phyloP scores from a whole-genome alignment of 2,888 invertebrate genomes.

The Ophioninae sp. region DNA sequence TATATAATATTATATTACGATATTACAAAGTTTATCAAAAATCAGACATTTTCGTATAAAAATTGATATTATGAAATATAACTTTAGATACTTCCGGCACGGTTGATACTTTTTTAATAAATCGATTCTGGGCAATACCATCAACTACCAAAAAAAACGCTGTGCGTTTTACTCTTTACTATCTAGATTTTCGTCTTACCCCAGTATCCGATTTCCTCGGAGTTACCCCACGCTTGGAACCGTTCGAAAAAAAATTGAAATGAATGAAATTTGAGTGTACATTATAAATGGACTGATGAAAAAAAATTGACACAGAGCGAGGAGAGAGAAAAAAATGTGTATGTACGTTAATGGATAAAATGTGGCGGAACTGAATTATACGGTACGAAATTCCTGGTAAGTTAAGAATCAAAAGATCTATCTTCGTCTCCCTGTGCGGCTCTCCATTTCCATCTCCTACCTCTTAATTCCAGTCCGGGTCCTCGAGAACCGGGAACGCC shows the following conservation, averaged over 20 bases:
- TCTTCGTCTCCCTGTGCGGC: background rate
- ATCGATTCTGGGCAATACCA: too few relatives aligned
- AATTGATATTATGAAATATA: too few relatives aligned
- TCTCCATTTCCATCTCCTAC: background rate
- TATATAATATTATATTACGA: too few relatives aligned
- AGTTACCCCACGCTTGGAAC: constrained; percentile 5
- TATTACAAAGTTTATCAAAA: too few relatives aligned
- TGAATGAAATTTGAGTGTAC: background rate
- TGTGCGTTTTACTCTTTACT: too few relatives aligned
- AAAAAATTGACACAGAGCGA: constrained; percentile 57
- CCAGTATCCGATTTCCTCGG: too few relatives aligned
- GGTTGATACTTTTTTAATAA: too few relatives aligned
- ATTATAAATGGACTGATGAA: constrained; percentile 53
- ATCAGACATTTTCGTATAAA: too few relatives aligned
- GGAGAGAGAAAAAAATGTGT: constrained; percentile 15
- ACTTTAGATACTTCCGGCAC: too few relatives aligned
- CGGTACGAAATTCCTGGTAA: background rate
- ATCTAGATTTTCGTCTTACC: too few relatives aligned
- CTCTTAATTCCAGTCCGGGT: constrained; percentile 27
- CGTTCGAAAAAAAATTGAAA: constrained; percentile 11
- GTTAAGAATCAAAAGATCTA: constrained; percentile 16
- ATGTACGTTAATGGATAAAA: constrained; percentile 9
- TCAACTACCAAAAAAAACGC: too few relatives aligned
- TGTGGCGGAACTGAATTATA: constrained; percentile 1
- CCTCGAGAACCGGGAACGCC: constrained; percentile 44